Conservation (phyloP, 2,888 invertebrate species). For the Nemotelus nigrinus region DNA sequence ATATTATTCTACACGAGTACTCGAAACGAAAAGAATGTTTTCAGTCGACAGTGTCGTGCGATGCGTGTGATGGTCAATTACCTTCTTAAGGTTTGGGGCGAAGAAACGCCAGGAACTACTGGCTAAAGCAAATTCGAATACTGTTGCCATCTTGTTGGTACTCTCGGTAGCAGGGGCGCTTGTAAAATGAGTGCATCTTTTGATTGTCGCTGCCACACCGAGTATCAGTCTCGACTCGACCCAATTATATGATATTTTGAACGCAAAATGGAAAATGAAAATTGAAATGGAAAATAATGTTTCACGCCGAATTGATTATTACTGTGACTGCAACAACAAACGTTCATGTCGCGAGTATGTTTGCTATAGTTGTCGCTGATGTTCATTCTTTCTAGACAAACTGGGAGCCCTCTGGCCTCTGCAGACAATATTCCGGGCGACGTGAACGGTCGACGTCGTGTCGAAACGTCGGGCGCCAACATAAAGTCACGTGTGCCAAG, state of each 20-base stretch:
- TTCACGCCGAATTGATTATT: conserved; percentile 35
- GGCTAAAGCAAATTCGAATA: not conserved
- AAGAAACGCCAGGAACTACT: not conserved
- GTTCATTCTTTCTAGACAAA: conserved; percentile 29
- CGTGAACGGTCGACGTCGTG: conserved; percentile 32
- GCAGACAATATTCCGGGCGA: conserved; percentile 43
- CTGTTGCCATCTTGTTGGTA: not conserved
- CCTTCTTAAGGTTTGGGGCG: not conserved
- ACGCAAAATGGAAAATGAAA: conserved; percentile 19
- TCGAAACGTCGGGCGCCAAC: conserved; percentile 42
- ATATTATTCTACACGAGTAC: no score
- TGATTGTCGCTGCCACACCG: conserved; percentile 10
- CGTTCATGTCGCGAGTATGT: not conserved
- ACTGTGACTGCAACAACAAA: conserved; percentile 20
- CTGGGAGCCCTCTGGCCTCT: conserved; percentile 21
- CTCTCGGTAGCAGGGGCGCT: not conserved
- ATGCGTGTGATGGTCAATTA: conserved; percentile 20
- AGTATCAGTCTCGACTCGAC: conserved; percentile 32
- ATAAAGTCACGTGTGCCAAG: conserved; percentile 44
- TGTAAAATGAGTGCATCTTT: not conserved
- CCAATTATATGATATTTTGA: conserved; percentile 26
- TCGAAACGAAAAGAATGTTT: not conserved
- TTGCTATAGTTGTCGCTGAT: conserved; percentile 11
- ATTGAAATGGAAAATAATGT: conserved; percentile 31
- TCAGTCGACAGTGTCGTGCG: not conserved